Evolutionary conservation across 2,113 vertebrate species (phyloP).

Genomic region (Urocitellus parryii): DNA sequence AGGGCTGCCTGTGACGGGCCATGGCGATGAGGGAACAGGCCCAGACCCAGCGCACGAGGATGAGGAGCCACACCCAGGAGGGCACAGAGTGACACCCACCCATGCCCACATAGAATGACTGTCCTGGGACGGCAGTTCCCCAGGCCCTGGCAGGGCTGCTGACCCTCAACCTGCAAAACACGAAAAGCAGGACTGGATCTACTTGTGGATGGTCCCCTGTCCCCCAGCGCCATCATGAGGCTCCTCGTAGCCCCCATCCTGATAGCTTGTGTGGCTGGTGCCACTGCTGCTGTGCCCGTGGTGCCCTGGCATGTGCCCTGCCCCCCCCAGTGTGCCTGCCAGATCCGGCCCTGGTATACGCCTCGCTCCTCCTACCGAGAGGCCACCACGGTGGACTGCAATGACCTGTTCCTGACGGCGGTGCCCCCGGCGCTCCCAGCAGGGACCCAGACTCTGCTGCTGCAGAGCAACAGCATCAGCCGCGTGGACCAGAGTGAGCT

Average conservation of each 20-base stretch:
- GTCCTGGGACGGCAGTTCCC: not conserved
- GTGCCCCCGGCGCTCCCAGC: constrained; percentile 89
- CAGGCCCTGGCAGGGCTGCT: constrained; percentile 62
- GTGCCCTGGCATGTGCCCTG: constrained; percentile 94
- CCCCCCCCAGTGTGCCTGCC: constrained; percentile 91
- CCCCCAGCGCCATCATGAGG: constrained; percentile 83
- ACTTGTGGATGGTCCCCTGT: constrained; percentile 37
- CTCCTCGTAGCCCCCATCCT: constrained; percentile 86
- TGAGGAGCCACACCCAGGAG: not conserved
- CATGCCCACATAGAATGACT: constrained; percentile 49
- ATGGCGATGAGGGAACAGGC: not conserved
- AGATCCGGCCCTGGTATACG: constrained; percentile 96
- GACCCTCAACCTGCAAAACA: not conserved
- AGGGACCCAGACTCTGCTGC: constrained; percentile 93
- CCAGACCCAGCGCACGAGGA: not conserved
- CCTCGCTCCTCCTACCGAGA: constrained; percentile 93
- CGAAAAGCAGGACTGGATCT: not conserved
- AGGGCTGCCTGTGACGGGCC: constrained; percentile 29
- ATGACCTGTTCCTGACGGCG: constrained; percentile 90
- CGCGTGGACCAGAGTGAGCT: constrained; percentile 88
- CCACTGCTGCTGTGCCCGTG: constrained; percentile 87
- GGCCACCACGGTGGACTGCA: constrained; percentile 96
- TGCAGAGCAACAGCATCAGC: constrained; percentile 94
- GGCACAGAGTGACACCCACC: not conserved
- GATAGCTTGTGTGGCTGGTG: constrained; percentile 87